Evolutionary conservation across 2,888 invertebrate genomes (phyloP), one percentile per base, ranked within the genome.

Genomic region (Drosophila phalerata): DNA sequence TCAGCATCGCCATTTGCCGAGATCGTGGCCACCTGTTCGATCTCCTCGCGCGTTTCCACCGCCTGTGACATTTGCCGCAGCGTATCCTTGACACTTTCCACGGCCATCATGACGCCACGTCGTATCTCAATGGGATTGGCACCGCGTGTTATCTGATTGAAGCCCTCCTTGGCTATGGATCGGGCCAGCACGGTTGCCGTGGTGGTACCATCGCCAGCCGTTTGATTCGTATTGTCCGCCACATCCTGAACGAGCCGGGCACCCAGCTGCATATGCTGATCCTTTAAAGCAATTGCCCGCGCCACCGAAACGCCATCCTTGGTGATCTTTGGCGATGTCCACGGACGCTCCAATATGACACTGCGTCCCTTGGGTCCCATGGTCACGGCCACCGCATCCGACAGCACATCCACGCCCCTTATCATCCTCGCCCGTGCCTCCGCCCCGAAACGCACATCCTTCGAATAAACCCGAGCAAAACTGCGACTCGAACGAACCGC

Each of bases 281-380:
- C 99, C 93, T 99, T 98, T 11, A 99, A 94, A 92, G 99, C 99
- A 75, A 99, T 96, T 19, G 98, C 97, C 92, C 99, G 99, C 13
- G 99, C 99, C 62, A 99, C 99, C 5, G 99, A 99, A 5, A 99
- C 99, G 79, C 99, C 99, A 93, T 99, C 99, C 93, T 99, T 99
- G 58, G 99, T 99, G 91, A 99, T 99, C 94, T 99, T 99, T 4
- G 99, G 99, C 65, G 98, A 97, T 17, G 99, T 99, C 99, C 99
- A 99, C 25, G 98, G 97, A 92, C 99, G 99, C 93, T 99, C 99
- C 87, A 99, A 94, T 88, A 99, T 99, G 5, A 99, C 99, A 93
- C 99, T 99, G 88, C 99, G 96, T 51, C 99, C 99, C 94, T 99
- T 99, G 58, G 99, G 99, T 45, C 99, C 99, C 99, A 99, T 98